Evolutionary conservation across 2,888 invertebrate genomes (phyloP).

Genomic region (Frankliniella fusca): DNA sequence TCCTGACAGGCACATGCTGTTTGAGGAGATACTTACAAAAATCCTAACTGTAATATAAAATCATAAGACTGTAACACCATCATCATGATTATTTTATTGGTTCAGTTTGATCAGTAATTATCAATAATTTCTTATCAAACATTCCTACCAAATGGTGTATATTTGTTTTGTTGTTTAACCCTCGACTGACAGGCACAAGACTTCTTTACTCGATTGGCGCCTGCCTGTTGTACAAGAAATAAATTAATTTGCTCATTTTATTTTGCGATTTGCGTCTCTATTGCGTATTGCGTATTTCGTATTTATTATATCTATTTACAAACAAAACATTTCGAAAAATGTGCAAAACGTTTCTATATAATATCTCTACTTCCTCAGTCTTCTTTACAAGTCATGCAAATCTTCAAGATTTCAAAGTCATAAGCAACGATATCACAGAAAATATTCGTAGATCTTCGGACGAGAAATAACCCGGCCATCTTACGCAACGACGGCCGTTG

Average conservation of each 20-base stretch:
- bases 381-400: too few species aligned
- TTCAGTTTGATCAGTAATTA: background rate
- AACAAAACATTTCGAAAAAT: too few species aligned
- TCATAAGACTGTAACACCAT: background rate
- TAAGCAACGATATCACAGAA: too few species aligned
- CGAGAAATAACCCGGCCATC: too few species aligned
- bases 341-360: too few species aligned
- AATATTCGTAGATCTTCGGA: too few species aligned
- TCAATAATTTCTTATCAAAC: background rate
- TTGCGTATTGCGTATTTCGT: too few species aligned
- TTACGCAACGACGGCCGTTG: background rate
- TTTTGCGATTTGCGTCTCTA: background rate
- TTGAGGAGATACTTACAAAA: background rate
- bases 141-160: background rate
- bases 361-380: too few species aligned
- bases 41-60: background rate
- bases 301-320: too few species aligned
- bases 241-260: background rate
- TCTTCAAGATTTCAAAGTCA: too few species aligned
- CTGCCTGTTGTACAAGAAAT: background rate
- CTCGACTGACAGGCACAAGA: background rate
- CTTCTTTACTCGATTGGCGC: background rate
- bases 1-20: background rate
- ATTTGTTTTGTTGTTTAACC: background rate
- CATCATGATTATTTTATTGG: background rate